These are phyloP conservation scores for Sinelater perroti DNA, from an alignment of 2,888 invertebrate species.

Conservation along the genomic window DNA sequence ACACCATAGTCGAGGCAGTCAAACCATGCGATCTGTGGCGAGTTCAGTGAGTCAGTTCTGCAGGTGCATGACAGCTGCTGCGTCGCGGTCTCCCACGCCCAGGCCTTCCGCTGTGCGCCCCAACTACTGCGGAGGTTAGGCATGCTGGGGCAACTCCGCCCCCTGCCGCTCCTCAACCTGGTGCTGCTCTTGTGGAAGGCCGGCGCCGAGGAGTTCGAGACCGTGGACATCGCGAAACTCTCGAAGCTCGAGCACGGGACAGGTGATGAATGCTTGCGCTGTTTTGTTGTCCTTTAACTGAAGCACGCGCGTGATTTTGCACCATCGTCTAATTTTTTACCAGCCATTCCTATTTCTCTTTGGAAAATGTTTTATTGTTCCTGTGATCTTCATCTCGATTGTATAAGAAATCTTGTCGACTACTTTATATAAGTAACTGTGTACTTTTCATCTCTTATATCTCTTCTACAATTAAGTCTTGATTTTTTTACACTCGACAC, in stretches of 20 bases:
- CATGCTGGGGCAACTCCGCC: constrained; percentile 36
- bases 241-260: constrained; percentile 49
- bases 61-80: constrained; percentile 39
- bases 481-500: too few relatives aligned
- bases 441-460: too few relatives aligned
- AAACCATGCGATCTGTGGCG: constrained; percentile 41
- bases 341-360: too few relatives aligned
- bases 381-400: too few relatives aligned
- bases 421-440: too few relatives aligned
- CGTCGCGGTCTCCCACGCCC: constrained; percentile 10
- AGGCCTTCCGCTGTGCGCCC: constrained; percentile 26
- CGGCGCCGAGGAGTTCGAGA: constrained; percentile 43
- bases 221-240: constrained; percentile 47
- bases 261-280: constrained; percentile 42
- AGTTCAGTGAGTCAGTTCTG: constrained; percentile 26
- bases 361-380: too few relatives aligned
- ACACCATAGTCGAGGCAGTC: constrained; percentile 24
- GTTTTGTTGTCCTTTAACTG: too few relatives aligned
- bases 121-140: constrained; percentile 32
- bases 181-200: constrained; percentile 19
- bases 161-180: constrained; percentile 16
- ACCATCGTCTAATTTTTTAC: too few relatives aligned
- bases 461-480: too few relatives aligned
- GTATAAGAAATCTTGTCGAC: too few relatives aligned
- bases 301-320: too few relatives aligned